phyloP scores from a whole-genome alignment of 2,113 vertebrate genomes.

The Myotis yumanensis region DNA sequence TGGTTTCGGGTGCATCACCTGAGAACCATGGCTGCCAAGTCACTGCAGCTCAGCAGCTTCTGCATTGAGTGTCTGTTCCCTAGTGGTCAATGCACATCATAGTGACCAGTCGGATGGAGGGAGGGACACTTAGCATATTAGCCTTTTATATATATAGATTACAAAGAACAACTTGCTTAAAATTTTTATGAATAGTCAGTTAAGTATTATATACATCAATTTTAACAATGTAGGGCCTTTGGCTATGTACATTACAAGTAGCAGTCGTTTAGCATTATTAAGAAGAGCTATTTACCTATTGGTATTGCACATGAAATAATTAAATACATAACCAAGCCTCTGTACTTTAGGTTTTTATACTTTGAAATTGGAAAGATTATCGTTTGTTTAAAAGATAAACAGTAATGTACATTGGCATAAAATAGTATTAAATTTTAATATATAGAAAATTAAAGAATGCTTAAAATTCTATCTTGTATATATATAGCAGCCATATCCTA shows the following conservation, averaged over 20 bases:
- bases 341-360: slow-evolving; percentile 24
- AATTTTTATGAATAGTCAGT: slow-evolving; percentile 7
- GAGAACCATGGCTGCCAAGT: too few relatives aligned
- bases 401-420: neutral
- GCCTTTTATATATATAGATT: neutral
- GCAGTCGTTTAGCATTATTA: neutral
- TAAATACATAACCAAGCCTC: slow-evolving; percentile 39
- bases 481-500: neutral
- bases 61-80: too few relatives aligned
- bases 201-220: slow-evolving; percentile 11
- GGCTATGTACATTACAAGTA: neutral
- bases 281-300: neutral
- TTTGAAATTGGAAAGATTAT: slow-evolving; percentile 1
- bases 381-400: neutral
- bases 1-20: too few relatives aligned
- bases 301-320: neutral
- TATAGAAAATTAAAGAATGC: neutral
- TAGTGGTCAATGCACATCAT: too few relatives aligned
- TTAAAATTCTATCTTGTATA: neutral
- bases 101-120: too few relatives aligned
- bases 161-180: slow-evolving; percentile 12
- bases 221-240: slow-evolving; percentile 21
- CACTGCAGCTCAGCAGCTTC: too few relatives aligned
- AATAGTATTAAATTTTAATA: slow-evolving; percentile 20
- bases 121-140: too few relatives aligned